Base-by-base conservation (phyloP, 2,113 vertebrate genomes). In the Corythornis madagascariensis region DNA sequence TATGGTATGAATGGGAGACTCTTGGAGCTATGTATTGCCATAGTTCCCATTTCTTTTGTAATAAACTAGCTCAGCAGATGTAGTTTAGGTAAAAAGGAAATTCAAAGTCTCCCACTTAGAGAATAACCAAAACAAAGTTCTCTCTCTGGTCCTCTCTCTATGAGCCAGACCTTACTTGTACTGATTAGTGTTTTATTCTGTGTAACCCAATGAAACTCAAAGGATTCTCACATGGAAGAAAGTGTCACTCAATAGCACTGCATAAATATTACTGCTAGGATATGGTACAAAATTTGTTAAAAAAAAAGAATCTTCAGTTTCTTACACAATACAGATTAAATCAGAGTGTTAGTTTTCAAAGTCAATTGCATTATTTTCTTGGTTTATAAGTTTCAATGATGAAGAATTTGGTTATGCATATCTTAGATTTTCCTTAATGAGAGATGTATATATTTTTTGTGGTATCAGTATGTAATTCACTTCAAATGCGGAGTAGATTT, bases 61-160 rank as follows among this genome's bases (percentile, higher is more conserved):
- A 95, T 93, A 96, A 93, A 77, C 92, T 91, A 94, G 89, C 92
- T 96, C 95, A 97, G 86, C 89, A 97, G 91, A 94, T 94, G 92
- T 88, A 96, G 93, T 80, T 76, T 95, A 80, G 82, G 92, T 95
- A 77, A 95, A 95, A 87, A 92, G 59, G 50, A 94, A 93, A 95
- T 96, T 97, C 90, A 83, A 93, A 96, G 81, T 96, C 82, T 93
- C 75, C 20, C 96, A n/a, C 74, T 95, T 78, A 84, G 7, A 76
- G 80, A 86, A 86, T 53, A 89, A 89, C 86, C 70, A 92, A 95
- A 95, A 79, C 74, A 91, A 93, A 95, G 80, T 73, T 94, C 88
- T 95, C 73, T 91, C 86, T 93, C 90, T 1, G 57, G 93, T 90
- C 83, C 75, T 93, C 85, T 93, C 56, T 95, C 80, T 94, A 72